Evolutionary conservation across 1,140 invertebrate species (phyloP), one percentile per base, ranked within the genome.

Genomic region (Aphelinus certus): DNA sequence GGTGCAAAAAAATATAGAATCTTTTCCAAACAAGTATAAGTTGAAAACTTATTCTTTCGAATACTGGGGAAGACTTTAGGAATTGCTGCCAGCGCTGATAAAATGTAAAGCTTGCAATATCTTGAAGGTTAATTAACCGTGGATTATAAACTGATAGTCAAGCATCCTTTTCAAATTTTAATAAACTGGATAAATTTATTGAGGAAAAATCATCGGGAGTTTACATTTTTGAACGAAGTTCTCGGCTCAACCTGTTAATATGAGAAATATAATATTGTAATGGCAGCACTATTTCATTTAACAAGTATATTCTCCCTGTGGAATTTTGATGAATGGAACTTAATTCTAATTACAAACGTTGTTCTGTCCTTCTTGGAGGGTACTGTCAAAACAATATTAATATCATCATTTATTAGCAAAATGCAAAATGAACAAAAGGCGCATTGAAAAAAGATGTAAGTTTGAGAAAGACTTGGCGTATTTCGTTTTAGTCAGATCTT

Each of bases 391-490:
- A 26, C 26, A 26, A 26, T 26, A 26, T 26, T 26, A 26, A 26
- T 26, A 26, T 26, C 26, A 26, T 26, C 5, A 55, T 55, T 10
- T 7, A 5, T 7, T 55, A 7, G 5, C 5, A 10, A 55, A 7
- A 55, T 55, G 5, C 10, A 10, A 7, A 5, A 55, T 7, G 53
- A 5, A 55, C 10, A 5, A 55, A 55, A 55, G 53, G 5, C 53
- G 53, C 10, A 55, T 6, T 6, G 5, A 7, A 55, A 7, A 55
- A 55, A 55, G 10, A n/a, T 26, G 57, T 60, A 5, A 26, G 26
- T 26, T 26, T 57, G 71, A 67, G 64, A 73, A 73, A 64, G 47
- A 70, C 68, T 75, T 75, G 70, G 73, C 73, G 73, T 64, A 75
- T 71, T 67, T 67, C 67, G 71, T 67, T 26, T 26, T 26, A 26